Percentiles rank a stretch among this genome's conserved stretches.
phyloP scores from a whole-genome alignment of 2,797 vertebrate genomes.

The Sebastes hubbsi region DNA sequence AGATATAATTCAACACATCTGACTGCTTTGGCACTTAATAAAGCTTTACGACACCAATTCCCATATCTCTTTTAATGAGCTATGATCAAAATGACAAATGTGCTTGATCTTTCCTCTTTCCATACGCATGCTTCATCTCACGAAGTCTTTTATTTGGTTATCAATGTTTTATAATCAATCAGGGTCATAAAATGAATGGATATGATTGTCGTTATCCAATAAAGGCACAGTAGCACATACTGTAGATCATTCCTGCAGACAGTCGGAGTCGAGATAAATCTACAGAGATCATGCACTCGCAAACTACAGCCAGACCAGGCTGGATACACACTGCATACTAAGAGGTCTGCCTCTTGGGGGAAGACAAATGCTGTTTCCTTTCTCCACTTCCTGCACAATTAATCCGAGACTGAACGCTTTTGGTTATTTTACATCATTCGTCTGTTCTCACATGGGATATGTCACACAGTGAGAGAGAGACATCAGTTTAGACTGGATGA shows the following conservation, averaged over 20 bases:
- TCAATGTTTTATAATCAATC: slow-evolving; percentile 79
- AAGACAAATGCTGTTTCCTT: slow-evolving; percentile 62
- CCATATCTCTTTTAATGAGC: slow-evolving; percentile 61
- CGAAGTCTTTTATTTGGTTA: slow-evolving; percentile 76
- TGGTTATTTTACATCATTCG: slow-evolving; percentile 5
- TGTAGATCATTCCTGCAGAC: slow-evolving; percentile 65
- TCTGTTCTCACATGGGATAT: slow-evolving; percentile 2
- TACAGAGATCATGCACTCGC: slow-evolving; percentile 57
- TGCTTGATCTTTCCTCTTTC: slow-evolving; percentile 68
- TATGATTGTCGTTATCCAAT: slow-evolving; percentile 68
- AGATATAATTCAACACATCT: slow-evolving; percentile 69
- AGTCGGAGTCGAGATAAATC: slow-evolving; percentile 58
- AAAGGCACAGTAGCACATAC: slow-evolving; percentile 41
- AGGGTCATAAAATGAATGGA: slow-evolving; percentile 66
- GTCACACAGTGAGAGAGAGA: not conserved
- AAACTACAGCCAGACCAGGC: slow-evolving; percentile 40
- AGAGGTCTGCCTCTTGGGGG: slow-evolving; percentile 43
- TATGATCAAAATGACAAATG: slow-evolving; percentile 66
- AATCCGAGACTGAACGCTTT: slow-evolving; percentile 38
- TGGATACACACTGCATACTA: slow-evolving; percentile 56
- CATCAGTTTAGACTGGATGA: not conserved
- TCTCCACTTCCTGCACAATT: slow-evolving; percentile 61
- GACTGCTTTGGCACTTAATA: slow-evolving; percentile 73
- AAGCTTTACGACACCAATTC: slow-evolving; percentile 74
- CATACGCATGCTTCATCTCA: slow-evolving; percentile 59